Evolutionary conservation across 2,888 invertebrate species (phyloP).

Genomic region (Ichneumon xanthorius): DNA sequence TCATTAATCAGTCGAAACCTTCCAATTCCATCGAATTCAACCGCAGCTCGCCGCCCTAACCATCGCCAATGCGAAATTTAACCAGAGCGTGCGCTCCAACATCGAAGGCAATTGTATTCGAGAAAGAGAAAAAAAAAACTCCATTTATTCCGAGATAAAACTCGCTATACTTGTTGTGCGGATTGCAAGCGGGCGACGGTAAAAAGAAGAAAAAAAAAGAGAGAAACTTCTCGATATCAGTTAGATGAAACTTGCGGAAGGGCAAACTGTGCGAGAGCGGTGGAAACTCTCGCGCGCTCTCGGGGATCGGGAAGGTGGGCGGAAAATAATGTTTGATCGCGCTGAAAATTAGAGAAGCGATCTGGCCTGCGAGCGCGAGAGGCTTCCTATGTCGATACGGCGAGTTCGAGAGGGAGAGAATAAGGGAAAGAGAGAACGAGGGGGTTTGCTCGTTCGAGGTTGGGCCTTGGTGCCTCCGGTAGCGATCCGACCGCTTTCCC

Average conservation of each 20-base stretch:
- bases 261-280: constrained; percentile 58
- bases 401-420: constrained; percentile 60
- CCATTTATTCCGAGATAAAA: constrained; percentile 42
- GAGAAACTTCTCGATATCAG: constrained; percentile 78
- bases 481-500: constrained; percentile 73
- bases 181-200: constrained; percentile 31
- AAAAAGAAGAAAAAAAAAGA: constrained; percentile 68
- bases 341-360: constrained; percentile 81
- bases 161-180: constrained; percentile 40
- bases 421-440: constrained; percentile 52
- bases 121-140: constrained; percentile 37
- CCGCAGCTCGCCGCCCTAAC: background rate
- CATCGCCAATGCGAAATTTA: background rate
- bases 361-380: constrained; percentile 67
- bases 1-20: constrained; percentile 54
- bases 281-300: constrained; percentile 38
- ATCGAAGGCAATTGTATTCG: constrained; percentile 36
- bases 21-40: constrained; percentile 32
- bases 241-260: constrained; percentile 76
- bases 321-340: constrained; percentile 81
- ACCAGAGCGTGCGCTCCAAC: background rate
- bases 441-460: constrained; percentile 68
- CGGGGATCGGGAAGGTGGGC: constrained; percentile 64
- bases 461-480: constrained; percentile 69
- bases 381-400: constrained; percentile 47